Conservation (phyloP, 2,113 vertebrate species). For the Hypanus sabinus region DNA sequence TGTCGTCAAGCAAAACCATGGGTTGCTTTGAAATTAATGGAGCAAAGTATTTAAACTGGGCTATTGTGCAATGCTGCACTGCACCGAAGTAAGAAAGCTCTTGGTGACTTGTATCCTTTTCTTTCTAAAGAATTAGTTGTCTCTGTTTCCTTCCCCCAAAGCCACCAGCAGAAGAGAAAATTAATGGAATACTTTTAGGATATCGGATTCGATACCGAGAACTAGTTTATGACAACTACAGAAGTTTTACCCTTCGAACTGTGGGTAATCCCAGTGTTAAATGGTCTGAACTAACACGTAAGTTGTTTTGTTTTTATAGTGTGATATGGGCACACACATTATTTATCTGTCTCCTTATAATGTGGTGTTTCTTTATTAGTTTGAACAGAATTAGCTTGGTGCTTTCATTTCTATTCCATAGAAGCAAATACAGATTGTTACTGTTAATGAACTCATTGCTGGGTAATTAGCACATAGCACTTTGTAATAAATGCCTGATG, state of each 20-base stretch:
- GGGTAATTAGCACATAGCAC: background rate
- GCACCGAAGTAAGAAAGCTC: background rate
- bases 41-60: background rate
- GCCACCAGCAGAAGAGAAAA: conserved; percentile 82
- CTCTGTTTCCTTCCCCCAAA: conserved; percentile 44
- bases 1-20: background rate
- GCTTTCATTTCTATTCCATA: background rate
- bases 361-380: background rate
- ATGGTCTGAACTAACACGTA: conserved; percentile 83
- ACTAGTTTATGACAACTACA: conserved; percentile 70
- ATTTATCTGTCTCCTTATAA: no score
- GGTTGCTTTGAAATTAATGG: no score
- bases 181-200: conserved; percentile 88
- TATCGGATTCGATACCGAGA: conserved; percentile 86
- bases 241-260: conserved; percentile 62
- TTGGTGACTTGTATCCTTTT: background rate
- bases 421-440: background rate
- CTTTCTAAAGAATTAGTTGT: background rate
- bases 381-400: background rate
- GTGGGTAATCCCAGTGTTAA: conserved; percentile 55
- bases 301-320: conserved; percentile 46
- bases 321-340: background rate
- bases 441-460: background rate
- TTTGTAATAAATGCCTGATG: background rate
- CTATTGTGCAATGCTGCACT: background rate